A percentile compares a stretch with the other conserved stretches of the same genome.
These are phyloP conservation scores for Melieria crassipennis DNA, from an alignment of 2,888 invertebrate species.

Conservation along the genomic window DNA sequence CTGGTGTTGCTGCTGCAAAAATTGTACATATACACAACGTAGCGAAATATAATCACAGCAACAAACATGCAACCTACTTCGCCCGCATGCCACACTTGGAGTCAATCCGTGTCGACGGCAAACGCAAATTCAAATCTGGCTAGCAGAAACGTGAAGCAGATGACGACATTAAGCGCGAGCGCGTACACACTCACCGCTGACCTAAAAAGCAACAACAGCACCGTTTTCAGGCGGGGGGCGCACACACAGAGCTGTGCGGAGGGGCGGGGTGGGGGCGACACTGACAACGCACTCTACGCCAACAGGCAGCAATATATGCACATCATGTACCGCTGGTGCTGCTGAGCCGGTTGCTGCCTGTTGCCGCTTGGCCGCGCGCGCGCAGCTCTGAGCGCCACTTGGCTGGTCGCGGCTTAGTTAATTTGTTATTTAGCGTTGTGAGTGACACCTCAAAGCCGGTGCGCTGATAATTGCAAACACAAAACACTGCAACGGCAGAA, in stretches of 20 bases:
- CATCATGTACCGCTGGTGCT: slow-evolving; percentile 8
- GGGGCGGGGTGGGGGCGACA: too few relatives aligned
- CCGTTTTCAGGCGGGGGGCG: too few relatives aligned
- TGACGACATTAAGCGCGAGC: slow-evolving; percentile 24
- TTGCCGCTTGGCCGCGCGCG: neutral
- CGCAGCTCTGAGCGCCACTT: neutral
- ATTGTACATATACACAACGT: neutral
- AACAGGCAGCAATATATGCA: neutral
- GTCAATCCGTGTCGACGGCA: neutral
- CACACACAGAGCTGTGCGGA: too few relatives aligned
- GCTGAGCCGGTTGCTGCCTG: neutral
- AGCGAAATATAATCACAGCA: neutral
- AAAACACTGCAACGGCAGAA: too few relatives aligned
- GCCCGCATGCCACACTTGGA: neutral
- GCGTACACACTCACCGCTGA: slow-evolving; percentile 17
- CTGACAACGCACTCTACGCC: too few relatives aligned
- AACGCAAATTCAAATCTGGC: neutral
- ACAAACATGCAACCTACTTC: slow-evolving; percentile 1
- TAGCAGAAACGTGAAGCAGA: neutral
- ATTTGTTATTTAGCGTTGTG: slow-evolving; percentile 19
- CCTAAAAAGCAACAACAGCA: slow-evolving; percentile 18
- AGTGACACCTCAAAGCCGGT: slow-evolving; percentile 22
- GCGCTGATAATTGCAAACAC: too few relatives aligned
- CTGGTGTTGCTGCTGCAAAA: slow-evolving; percentile 18
- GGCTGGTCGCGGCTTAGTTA: slow-evolving; percentile 16